Percentiles rank a stretch among this genome's conserved stretches.
phyloP scores from a whole-genome alignment of 2,888 invertebrate species.

The Thera obeliscata region DNA sequence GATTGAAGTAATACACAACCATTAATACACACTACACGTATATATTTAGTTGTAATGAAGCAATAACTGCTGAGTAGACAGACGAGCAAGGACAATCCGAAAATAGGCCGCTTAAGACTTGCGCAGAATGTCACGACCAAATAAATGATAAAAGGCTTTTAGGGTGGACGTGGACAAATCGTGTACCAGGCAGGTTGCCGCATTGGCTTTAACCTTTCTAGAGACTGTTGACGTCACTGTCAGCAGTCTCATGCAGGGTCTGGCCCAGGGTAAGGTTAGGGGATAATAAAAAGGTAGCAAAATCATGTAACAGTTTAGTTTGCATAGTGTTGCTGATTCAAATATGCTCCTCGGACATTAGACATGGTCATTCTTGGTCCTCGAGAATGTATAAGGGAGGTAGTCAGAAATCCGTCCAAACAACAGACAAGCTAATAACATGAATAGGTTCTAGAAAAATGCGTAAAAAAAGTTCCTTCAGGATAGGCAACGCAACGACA shows the following conservation, averaged over 20 bases:
- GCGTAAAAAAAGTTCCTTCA: too few species aligned
- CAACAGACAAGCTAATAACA: too few species aligned
- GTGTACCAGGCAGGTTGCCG: conserved; percentile 19
- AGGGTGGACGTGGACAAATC: conserved; percentile 27
- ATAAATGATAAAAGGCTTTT: conserved; percentile 30
- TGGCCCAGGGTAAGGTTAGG: background rate
- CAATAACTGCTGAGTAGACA: background rate
- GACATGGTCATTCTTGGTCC: too few species aligned
- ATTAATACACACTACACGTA: background rate
- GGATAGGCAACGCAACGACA: too few species aligned
- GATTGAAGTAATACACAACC: background rate
- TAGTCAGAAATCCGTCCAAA: too few species aligned
- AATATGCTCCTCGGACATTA: too few species aligned
- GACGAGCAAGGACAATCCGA: conserved; percentile 1
- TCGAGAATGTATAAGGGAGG: too few species aligned
- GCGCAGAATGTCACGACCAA: conserved; percentile 13
- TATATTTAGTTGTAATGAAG: background rate
- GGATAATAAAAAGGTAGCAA: background rate
- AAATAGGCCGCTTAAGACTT: conserved; percentile 10
- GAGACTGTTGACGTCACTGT: conserved; percentile 24
- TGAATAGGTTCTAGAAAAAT: too few species aligned
- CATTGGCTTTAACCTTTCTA: conserved; percentile 24
- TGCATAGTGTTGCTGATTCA: too few species aligned
- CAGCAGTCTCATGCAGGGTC: conserved; percentile 10
- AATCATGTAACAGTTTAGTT: background rate